Evolutionary conservation across 2,797 vertebrate species (phyloP), one percentile per base, ranked within the genome.

Genomic region (Psittacula echo): DNA sequence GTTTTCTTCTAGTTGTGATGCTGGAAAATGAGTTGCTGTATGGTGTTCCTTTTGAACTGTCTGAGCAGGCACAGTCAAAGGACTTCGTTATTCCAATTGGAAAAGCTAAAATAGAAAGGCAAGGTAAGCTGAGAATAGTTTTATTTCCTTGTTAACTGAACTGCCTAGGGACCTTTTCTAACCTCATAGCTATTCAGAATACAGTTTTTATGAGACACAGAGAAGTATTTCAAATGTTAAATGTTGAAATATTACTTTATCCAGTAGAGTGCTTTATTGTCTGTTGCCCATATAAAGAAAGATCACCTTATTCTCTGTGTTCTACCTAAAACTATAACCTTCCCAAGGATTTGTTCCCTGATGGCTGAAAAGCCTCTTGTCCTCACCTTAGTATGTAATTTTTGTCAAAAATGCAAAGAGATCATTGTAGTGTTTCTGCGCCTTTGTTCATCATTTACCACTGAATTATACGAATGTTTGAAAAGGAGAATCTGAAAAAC

Each of bases 1-100:
- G 24, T 91, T 93, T 88, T 85, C 48, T 97, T 96, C 53, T 97
- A 99, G 99, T 99, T 96, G 99, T 99, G 76, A 85, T 99, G 93
- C 97, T 99, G 97, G 99, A 99, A 98, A 99, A 98, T 45, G 99
- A 99, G 97, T 89, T 99, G 92, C 98, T 99, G 97, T 99, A 99
- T 18, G 98, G 99, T 13, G 99, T 99, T 96, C 98, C 99, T 74
- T 99, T 99, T 90, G 99, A 99, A 97, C 93, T 99, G 97, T 98
- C 99, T 1, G 98, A 99, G 42, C 98, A 99, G 94, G 97, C 98
- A 5, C 98, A 98, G 93, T 99, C 99, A 72, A 99, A 99, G 98
- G 99, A 99, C 88, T 99, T 99, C 60, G 73, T 98, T 81, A 34
- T 99, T 97, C 99, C 99, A 68, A 99, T 99, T 76, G 99, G 99